Evolutionary conservation across 2,797 vertebrate genomes (phyloP).

Genomic region (Pyrocephalus nanus): DNA sequence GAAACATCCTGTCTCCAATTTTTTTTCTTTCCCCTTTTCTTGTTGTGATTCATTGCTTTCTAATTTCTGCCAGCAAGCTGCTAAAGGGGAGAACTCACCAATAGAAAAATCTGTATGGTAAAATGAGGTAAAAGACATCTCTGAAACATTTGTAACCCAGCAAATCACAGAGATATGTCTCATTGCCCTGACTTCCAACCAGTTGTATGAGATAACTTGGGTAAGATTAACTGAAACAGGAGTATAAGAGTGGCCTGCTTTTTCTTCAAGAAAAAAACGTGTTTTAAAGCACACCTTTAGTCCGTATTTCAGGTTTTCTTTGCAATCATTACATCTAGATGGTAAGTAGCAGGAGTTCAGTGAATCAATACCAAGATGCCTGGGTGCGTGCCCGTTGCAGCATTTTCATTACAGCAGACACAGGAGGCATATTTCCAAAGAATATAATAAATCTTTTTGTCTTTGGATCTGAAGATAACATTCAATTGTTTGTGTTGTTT

Average conservation of each 20-base stretch:
- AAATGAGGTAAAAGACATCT: neutral
- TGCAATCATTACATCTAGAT: neutral
- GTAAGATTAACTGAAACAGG: neutral
- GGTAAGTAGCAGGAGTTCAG: neutral
- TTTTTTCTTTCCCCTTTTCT: fast-evolving
- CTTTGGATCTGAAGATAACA: neutral
- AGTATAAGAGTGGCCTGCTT: neutral
- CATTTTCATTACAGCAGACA: neutral
- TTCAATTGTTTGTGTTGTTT: neutral
- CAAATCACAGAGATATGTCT: neutral
- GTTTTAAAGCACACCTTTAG: neutral
- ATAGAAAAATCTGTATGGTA: neutral
- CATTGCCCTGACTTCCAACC: neutral
- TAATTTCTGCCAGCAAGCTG: neutral
- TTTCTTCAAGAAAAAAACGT: neutral
- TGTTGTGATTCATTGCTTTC: neutral
- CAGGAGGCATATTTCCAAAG: neutral
- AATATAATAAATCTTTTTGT: neutral
- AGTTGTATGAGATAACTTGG: neutral
- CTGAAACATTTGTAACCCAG: neutral
- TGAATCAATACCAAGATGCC: neutral
- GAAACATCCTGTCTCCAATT: neutral
- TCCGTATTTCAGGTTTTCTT: neutral
- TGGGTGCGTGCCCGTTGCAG: neutral
- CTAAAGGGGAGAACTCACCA: neutral